These are phyloP conservation scores for Catharus fuscescens DNA, from an alignment of 2,113 vertebrate genomes.

Conservation along the genomic window DNA sequence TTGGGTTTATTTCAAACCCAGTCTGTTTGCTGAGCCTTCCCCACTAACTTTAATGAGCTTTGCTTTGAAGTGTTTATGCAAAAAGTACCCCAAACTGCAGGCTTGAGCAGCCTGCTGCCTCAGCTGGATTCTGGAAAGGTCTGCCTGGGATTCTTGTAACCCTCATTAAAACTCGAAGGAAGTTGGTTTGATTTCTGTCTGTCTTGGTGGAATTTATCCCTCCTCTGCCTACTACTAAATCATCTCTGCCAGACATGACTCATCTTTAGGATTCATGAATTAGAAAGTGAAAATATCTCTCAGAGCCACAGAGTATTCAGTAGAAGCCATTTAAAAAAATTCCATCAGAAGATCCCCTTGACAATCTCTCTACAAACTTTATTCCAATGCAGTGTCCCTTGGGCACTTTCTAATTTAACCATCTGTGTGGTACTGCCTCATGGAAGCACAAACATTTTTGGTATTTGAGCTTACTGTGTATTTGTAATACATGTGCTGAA, in stretches of 20 bases:
- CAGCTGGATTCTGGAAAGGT: not conserved
- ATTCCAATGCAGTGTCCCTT: not conserved
- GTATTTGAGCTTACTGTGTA: not conserved
- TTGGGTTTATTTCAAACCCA: not conserved
- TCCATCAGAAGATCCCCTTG: not conserved
- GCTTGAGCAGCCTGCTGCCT: not conserved
- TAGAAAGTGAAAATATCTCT: slow-evolving; percentile 14
- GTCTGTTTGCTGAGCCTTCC: not conserved
- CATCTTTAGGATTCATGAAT: slow-evolving; percentile 48
- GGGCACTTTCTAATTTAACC: not conserved
- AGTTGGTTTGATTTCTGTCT: slow-evolving; percentile 27
- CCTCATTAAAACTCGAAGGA: slow-evolving; percentile 16
- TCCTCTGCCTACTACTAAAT: slow-evolving; percentile 33
- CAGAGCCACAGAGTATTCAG: not conserved
- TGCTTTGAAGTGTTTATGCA: slow-evolving; percentile 12
- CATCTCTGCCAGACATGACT: slow-evolving; percentile 45
- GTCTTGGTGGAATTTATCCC: slow-evolving; percentile 43
- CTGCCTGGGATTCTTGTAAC: not conserved
- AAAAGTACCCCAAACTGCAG: not conserved
- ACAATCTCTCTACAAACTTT: not conserved
- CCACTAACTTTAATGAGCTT: not conserved
- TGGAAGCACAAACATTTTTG: not conserved
- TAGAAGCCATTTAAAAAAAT: not conserved
- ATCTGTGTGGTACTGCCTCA: not conserved
- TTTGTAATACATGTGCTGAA: not conserved